A percentile compares a stretch with the other conserved stretches of the same genome.
phyloP scores from a whole-genome alignment of 2,888 invertebrate genomes.

The Idaea aversata region DNA sequence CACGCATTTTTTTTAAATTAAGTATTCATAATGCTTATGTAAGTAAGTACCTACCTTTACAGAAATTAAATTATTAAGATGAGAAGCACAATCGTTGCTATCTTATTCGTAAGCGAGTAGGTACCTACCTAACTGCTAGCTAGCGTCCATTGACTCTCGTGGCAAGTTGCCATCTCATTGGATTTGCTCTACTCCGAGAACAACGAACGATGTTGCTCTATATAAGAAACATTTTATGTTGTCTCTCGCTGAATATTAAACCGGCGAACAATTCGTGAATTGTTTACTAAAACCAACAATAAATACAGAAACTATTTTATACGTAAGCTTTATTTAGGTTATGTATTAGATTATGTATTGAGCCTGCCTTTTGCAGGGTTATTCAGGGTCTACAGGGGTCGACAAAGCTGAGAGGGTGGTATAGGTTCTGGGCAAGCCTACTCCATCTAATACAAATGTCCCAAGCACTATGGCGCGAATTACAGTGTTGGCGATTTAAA shows the following conservation, averaged over 20 bases:
- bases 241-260: constrained; percentile 16
- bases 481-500: no score
- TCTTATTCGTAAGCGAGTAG: constrained; percentile 25
- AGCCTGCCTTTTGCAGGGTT: no score
- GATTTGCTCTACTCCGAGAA: constrained; percentile 28
- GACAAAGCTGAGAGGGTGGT: no score
- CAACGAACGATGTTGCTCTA: constrained; percentile 33
- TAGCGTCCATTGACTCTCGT: constrained; percentile 31
- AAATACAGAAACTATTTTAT: not conserved
- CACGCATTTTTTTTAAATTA: not conserved
- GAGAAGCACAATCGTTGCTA: constrained; percentile 16
- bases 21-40: constrained; percentile 8
- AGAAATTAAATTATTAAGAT: not conserved
- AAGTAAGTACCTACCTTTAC: no score
- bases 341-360: no score
- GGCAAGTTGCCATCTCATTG: constrained; percentile 32
- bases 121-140: constrained; percentile 15
- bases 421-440: no score
- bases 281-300: not conserved
- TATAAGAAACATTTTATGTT: constrained; percentile 28
- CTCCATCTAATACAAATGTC: no score
- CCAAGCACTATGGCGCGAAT: no score
- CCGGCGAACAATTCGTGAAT: not conserved
- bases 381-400: no score
- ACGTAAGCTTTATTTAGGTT: not conserved